These are phyloP conservation scores for Hylaeus anthracinus DNA, from an alignment of 1,140 invertebrate genomes.

Conservation along the genomic window DNA sequence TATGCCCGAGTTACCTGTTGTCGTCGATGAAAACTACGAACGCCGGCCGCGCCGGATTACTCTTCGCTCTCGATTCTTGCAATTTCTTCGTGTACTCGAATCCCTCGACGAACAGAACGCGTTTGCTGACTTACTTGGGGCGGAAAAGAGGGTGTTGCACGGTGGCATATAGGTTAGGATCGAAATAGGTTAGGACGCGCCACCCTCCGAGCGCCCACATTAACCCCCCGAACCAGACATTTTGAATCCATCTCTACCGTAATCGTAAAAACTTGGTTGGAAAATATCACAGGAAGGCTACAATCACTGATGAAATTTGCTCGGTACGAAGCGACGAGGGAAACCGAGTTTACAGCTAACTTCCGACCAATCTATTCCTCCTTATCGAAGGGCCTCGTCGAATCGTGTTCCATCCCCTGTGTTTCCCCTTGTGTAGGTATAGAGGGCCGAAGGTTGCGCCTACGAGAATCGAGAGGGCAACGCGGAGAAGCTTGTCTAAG, in stretches of 20 bases:
- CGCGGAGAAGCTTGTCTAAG: neutral
- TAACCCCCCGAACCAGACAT: neutral
- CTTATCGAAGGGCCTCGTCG: neutral
- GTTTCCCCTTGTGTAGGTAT: neutral
- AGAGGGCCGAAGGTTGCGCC: neutral
- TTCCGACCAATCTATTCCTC: neutral
- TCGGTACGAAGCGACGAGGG: too few relatives aligned
- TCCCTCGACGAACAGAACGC: too few relatives aligned
- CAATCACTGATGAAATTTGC: neutral
- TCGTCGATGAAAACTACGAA: too few relatives aligned
- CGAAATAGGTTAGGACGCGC: slow-evolving; percentile 11
- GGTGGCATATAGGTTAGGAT: neutral
- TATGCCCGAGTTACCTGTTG: too few relatives aligned
- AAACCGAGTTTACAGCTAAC: neutral
- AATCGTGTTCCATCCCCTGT: too few relatives aligned
- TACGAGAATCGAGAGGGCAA: neutral
- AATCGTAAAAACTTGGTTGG: too few relatives aligned
- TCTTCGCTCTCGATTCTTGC: too few relatives aligned
- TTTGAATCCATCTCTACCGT: too few relatives aligned
- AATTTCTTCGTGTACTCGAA: too few relatives aligned
- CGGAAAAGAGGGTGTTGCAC: neutral
- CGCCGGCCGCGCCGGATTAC: too few relatives aligned
- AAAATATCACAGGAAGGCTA: neutral
- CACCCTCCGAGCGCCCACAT: neutral
- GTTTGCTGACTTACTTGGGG: neutral